Evolutionary conservation across 2,797 vertebrate genomes (phyloP), one percentile per base, ranked within the genome.

Genomic region (Helarctos malayanus): DNA sequence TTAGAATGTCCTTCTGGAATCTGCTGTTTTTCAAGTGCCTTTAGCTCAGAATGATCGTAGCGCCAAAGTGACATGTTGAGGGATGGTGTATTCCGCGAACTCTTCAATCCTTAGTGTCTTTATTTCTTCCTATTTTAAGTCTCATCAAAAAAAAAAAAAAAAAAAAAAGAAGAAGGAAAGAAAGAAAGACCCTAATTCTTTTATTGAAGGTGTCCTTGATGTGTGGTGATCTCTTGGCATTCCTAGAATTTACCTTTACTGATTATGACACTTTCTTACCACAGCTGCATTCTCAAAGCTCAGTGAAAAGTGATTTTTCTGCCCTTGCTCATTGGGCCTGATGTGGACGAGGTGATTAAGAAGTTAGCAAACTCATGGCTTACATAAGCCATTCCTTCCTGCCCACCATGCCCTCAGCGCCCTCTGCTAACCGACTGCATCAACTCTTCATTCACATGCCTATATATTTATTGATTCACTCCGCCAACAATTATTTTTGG

Each of bases 111-210:
- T 92, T 38, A 38, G 27, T 71, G 59, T 76, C 89, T 88, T 94
- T 19, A 65, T 76, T 71, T 95, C 85, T 94, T 92, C 41, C 27
- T 27, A 54, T 92, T 95, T 88, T 78, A 92, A 69, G 15, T 47
- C 32, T 75, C 56, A 85, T 7, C 32, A n/a, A 23, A 68, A 27
- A n/a, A 29, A 54, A 25, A 63, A 41, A 82, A 47, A 15, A 3
- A 29, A 13, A n/a, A 32, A 71, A 21, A 71, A 13, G 7, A 13
- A 65, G 14, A 65, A 25, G 12, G 18, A 65, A 15, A 18, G 3
- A 63, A 32, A 35, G 16, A 68, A 25, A 63, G 41, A 71, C 12
- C 3, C 45, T 4, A 61, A 35, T 94, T 94, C 56, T 79, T 92
- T 56, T 75, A 19, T 61, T 52, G 90, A 91, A 95, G 84, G 25